Evolutionary conservation across 2,888 invertebrate genomes (phyloP).

Genomic region (Heliconius ismenius): DNA sequence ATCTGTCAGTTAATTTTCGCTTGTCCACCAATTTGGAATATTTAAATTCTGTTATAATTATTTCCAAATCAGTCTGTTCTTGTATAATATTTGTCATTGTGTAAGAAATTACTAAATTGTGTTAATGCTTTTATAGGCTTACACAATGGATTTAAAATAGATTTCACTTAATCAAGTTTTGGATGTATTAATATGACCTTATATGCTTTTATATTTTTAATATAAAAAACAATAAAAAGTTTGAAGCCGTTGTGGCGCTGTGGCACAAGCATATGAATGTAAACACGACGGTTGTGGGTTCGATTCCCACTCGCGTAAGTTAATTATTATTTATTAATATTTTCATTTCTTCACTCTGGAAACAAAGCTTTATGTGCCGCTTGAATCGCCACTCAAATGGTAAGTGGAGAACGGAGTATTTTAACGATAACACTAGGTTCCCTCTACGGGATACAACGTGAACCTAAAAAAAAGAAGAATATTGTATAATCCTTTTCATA

Average conservation of each 20-base stretch:
- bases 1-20: conserved; percentile 65
- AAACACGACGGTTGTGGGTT: too few species aligned
- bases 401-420: too few species aligned
- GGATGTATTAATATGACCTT: neutral
- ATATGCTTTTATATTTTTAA: neutral
- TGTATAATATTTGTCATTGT: conserved; percentile 6
- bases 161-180: neutral
- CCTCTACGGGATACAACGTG: too few species aligned
- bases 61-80: conserved; percentile 36
- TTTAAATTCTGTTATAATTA: conserved; percentile 52
- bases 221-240: too few species aligned
- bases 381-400: too few species aligned
- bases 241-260: neutral
- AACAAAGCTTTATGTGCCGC: too few species aligned
- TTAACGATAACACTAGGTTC: too few species aligned
- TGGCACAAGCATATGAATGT: too few species aligned
- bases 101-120: conserved; percentile 5
- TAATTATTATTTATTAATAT: too few species aligned
- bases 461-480: too few species aligned
- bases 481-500: neutral
- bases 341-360: too few species aligned
- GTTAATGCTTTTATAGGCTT: conserved; percentile 3
- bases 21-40: conserved; percentile 57
- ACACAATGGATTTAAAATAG: neutral
- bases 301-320: too few species aligned